Evolutionary conservation across 2,888 invertebrate genomes (phyloP), one percentile per base, ranked within the genome.

Genomic region (Cerastis leucographa): DNA sequence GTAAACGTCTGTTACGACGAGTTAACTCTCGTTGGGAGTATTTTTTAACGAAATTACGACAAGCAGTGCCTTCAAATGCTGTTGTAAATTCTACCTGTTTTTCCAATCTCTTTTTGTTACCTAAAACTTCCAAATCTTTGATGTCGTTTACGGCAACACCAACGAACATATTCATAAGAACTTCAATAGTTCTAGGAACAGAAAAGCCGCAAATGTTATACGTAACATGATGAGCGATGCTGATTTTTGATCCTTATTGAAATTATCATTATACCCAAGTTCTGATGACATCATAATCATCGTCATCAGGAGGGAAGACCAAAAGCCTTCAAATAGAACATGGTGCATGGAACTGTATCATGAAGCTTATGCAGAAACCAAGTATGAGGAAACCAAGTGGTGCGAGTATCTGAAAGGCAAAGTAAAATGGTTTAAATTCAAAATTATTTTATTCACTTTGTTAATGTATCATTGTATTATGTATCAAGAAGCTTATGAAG

Each of bases 281-380:
- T 97, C 97, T 61, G 97, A 96, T 7, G 97, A 97, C 97, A 97
- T 97, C 97, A 97, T 97, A 19, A 97, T 97, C 73, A 97, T 91
- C 0, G 97, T 97, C 86, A 97, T 97, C 8, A 97, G 94, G 5
- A 97, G 87, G 0, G 97, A 94, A 6, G 95, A 92, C 93, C 95
- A 95, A 0, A 97, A 96, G n/a, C 93, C 94, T 46, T 94, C 93
- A 83, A 97, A 97, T 0, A 97, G 96, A n/a, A n/a, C n/a, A n/a
- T 19, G 92, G 88, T 0, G 95, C 93, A 25, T 93, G 94, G 86
- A 97, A 97, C 80, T 97, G 95, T 29, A 97, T 95, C 94, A 97
- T 96, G 83, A 97, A 97, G 84, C 96, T 95, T 25, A 97, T 89
- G 0, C 97, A 94, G 85, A 97, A 97, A n/a, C 97, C 97, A 71